Base-by-base conservation (phyloP, 2,797 vertebrate species). In the Oceanodroma leucorhoa region DNA sequence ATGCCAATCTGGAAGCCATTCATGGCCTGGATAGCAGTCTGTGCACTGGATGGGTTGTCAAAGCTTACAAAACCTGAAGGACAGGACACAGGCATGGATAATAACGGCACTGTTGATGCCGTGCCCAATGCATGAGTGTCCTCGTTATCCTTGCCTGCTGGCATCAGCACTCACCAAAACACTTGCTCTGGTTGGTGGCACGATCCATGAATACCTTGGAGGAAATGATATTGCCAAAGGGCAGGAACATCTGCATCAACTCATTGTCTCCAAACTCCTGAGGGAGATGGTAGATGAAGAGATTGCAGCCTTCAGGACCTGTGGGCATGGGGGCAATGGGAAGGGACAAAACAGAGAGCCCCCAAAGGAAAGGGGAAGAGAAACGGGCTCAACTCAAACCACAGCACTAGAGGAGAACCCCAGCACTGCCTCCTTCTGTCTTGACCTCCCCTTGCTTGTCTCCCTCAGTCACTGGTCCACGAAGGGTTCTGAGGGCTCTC, bases 191-290 rank as follows among this genome's bases (percentile, higher is more conserved):
- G 97, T 99, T 99, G 96, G 99, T 99, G 88, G 99, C 99, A 89
- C 99, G 98, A 97, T 99, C 99, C 99, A 99, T 99, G 98, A 99
- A 99, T 92, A 99, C 99, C 98, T 99, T 99, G 97, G 99, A 99
- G 97, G 99, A 99, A 98, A 99, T 99, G 95, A 99, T 99, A 13
- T 98, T 99, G 93, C 99, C 99, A 57, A 99, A 99, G 82, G 99
- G 99, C 96, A 99, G 98, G 97, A 99, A 99, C 99, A 99, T 99
- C 98, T 99, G 99, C 98, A 99, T 99, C 98, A 99, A 98, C 97
- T 99, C 99, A 34, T 99, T 99, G 98, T 99, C 99, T 75, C 99
- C 99, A 97, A 99, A 99, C 98, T 99, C 99, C 98, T 99, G 99
- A 83, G 99, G 99, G 98, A 99, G 99, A 98, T 99, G 99, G 98